phyloP scores from a whole-genome alignment of 2,797 vertebrate species.

The Hirundo rustica region DNA sequence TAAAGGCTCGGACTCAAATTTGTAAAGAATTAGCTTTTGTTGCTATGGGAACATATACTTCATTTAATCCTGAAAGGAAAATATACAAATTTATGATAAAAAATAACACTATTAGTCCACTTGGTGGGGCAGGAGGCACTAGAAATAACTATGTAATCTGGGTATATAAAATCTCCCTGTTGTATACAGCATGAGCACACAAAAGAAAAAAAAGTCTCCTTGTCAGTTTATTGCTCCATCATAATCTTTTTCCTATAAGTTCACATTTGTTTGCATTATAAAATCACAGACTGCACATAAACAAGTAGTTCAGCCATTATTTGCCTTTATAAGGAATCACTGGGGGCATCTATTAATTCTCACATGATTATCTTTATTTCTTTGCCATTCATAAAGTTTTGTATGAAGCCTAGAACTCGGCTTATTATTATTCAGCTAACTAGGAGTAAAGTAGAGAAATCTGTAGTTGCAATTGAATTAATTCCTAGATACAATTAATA shows the following conservation, averaged over 20 bases:
- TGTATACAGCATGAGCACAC: conserved; percentile 31
- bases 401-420: conserved; percentile 57
- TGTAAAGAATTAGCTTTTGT: conserved; percentile 59
- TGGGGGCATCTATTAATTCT: conserved; percentile 56
- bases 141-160: conserved; percentile 68
- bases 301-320: conserved; percentile 59
- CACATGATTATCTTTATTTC: conserved; percentile 62
- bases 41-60: conserved; percentile 60
- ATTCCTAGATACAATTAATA: conserved; percentile 44
- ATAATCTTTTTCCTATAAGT: conserved; percentile 17
- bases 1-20: conserved; percentile 58
- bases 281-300: conserved; percentile 62
- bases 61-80: conserved; percentile 26
- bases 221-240: conserved; percentile 51
- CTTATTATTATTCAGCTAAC: conserved; percentile 46
- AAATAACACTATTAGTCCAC: conserved; percentile 87
- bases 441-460: conserved; percentile 48
- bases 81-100: conserved; percentile 59
- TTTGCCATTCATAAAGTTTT: conserved; percentile 67
- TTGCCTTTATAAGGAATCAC: conserved; percentile 62
- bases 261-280: conserved; percentile 64
- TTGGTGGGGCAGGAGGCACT: conserved; percentile 92
- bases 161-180: conserved; percentile 6
- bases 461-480: conserved; percentile 47
- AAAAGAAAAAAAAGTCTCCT: background rate